Evolutionary conservation across 2,888 invertebrate genomes (phyloP).

Genomic region (Dicranocentrus wangi): DNA sequence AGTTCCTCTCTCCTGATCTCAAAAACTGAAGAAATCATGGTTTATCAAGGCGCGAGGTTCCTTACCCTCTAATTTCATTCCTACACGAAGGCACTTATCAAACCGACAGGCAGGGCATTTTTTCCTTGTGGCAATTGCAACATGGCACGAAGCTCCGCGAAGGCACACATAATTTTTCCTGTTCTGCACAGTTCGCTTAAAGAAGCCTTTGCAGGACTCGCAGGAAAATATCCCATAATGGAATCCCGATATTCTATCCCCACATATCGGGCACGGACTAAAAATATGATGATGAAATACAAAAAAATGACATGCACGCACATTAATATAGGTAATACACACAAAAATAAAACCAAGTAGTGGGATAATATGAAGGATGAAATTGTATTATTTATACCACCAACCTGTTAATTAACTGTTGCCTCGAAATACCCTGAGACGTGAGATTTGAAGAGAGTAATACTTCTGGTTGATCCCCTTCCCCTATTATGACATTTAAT

Average conservation of each 20-base stretch:
- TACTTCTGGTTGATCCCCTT: slow-evolving; percentile 73
- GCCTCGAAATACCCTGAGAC: slow-evolving; percentile 73
- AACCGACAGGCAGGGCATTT: slow-evolving; percentile 98
- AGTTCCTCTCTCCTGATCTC: not conserved
- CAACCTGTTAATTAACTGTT: slow-evolving; percentile 73
- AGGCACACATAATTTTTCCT: slow-evolving; percentile 96
- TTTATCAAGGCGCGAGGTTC: too few species aligned
- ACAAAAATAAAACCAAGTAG: too few species aligned
- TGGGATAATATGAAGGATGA: too few species aligned
- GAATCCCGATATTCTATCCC: slow-evolving; percentile 96
- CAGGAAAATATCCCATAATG: slow-evolving; percentile 94
- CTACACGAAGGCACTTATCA: slow-evolving; percentile 94
- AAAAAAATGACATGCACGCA: not conserved
- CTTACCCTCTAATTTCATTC: slow-evolving; percentile 95
- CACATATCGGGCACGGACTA: slow-evolving; percentile 95
- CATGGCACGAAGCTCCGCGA: slow-evolving; percentile 91
- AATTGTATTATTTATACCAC: not conserved
- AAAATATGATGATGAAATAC: slow-evolving; percentile 65
- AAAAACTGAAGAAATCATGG: too few species aligned
- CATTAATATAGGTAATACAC: too few species aligned
- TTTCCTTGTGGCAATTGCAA: slow-evolving; percentile 90
- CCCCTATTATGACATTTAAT: too few species aligned
- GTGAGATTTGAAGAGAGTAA: slow-evolving; percentile 73
- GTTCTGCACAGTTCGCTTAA: slow-evolving; percentile 98
- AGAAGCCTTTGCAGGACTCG: slow-evolving; percentile 98